Base-by-base conservation (phyloP, 2,888 invertebrate genomes). In the Catocala sponsa region DNA sequence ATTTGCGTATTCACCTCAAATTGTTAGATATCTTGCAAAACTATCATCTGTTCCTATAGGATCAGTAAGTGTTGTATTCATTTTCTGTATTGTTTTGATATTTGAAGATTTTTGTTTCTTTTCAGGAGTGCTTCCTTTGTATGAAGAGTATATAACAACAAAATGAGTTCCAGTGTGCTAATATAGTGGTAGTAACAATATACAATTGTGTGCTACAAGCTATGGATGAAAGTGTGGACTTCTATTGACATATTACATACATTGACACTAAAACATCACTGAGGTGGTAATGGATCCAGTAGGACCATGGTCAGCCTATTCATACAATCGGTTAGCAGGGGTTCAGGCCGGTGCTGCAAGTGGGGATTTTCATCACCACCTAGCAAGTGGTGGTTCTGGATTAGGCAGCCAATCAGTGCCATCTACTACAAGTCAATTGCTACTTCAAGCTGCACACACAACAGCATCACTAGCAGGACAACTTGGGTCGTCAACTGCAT, bases 231-330 rank as follows among this genome's bases (percentile, higher is more conserved):
- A 93, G 91, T 92, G 94, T 92, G 93, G 92, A 93, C 91, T 88
- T 88, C 85, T 88, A 89, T 89, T 94, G 91, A 94, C 88, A 91
- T 83, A 89, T 86, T 91, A 87, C 83, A 87, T 91, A 89, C 85
- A 91, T 89, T 91, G 85, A 89, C 82, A 87, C 80, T 82, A 84
- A 82, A 83, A 88, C 86, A 91, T 85, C 88, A 92, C 93, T 91
- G 88, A 94, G 93, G 89, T 94, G 95, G 95, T 95, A 94, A 98
- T 98, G 98, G 98, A 98, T 96, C 98, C 98, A 90, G 97, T 97
- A 91, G 97, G 97, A 95, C 97, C 98, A 95, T 98, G 98, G 98
- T 96, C 96, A 88, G 96, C 96, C 88, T 97, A 97, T 92, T 96
- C 97, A 80, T 98, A 98, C 95, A 97, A 97, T 95, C 97, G 98